These are phyloP conservation scores for Gymnoscelis rufifasciata DNA, from an alignment of 2,888 invertebrate genomes.

Conservation along the genomic window DNA sequence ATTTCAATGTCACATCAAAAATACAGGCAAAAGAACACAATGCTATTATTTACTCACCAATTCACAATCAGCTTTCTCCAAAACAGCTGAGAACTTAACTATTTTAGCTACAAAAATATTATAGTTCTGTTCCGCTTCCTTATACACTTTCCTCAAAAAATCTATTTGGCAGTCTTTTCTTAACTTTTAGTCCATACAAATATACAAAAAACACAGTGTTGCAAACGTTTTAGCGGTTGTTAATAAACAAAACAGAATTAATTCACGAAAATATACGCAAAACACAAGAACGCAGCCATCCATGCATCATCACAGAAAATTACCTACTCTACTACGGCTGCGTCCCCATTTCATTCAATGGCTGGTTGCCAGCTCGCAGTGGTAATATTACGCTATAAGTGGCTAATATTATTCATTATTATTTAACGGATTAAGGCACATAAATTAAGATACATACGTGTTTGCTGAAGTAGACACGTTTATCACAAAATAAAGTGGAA, in stretches of 20 bases:
- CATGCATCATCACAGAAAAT: constrained; percentile 56
- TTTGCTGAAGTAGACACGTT: no score
- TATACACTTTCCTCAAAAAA: constrained; percentile 15
- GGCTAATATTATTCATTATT: no score
- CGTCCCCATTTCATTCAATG: constrained; percentile 24
- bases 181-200: constrained; percentile 9
- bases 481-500: no score
- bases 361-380: constrained; percentile 15
- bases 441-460: no score
- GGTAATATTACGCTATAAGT: background rate
- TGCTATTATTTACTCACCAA: constrained; percentile 23
- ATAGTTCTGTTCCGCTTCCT: constrained; percentile 19
- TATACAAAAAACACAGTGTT: constrained; percentile 18
- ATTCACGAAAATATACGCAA: constrained; percentile 44
- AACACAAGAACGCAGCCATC: constrained; percentile 48
- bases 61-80: constrained; percentile 9
- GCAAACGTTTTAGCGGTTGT: constrained; percentile 21
- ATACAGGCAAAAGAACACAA: constrained; percentile 15
- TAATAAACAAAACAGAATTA: constrained; percentile 28
- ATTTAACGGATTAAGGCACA: no score
- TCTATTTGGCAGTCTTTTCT: constrained; percentile 3
- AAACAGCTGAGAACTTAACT: constrained; percentile 15
- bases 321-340: constrained; percentile 28
- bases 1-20: constrained; percentile 4
- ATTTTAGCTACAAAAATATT: constrained; percentile 25